phyloP scores from a whole-genome alignment of 2,888 invertebrate genomes.

The Pherbina coryleti region DNA sequence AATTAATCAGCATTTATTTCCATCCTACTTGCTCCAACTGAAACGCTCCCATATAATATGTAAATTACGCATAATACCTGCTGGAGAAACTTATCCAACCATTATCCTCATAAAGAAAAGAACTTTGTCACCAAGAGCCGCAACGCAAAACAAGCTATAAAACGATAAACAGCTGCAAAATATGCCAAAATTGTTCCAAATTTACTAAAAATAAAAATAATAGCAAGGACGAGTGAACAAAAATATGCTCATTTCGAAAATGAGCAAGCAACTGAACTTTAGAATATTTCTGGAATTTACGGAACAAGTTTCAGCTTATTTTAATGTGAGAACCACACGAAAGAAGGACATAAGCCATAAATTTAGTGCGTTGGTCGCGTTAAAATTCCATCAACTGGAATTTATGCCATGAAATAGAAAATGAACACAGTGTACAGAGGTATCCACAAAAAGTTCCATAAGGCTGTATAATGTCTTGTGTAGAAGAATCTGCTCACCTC shows the following conservation, averaged over 20 bases:
- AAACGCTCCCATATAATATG: too few relatives aligned
- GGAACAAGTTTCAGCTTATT: conserved; percentile 20
- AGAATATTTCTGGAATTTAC: conserved; percentile 25
- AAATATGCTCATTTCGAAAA: too few relatives aligned
- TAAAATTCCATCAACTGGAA: neutral
- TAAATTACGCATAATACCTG: neutral
- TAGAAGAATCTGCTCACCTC: neutral
- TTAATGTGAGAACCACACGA: conserved; percentile 23
- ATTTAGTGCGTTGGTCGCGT: neutral
- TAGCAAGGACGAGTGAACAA: neutral
- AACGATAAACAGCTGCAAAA: conserved; percentile 16
- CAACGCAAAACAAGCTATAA: neutral
- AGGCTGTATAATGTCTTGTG: neutral
- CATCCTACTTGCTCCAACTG: too few relatives aligned
- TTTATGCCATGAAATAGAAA: neutral
- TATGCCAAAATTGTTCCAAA: conserved; percentile 14
- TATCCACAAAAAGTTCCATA: neutral
- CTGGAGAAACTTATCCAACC: neutral
- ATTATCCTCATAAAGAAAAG: neutral
- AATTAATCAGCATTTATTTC: too few relatives aligned
- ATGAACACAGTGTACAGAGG: neutral
- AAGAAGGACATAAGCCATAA: conserved; percentile 27
- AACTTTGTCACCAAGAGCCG: neutral
- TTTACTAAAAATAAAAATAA: conserved; percentile 3
- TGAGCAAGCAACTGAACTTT: neutral